Evolutionary conservation across 2,888 invertebrate genomes (phyloP), one percentile per base, ranked within the genome.

Genomic region (Idaea biselata): DNA sequence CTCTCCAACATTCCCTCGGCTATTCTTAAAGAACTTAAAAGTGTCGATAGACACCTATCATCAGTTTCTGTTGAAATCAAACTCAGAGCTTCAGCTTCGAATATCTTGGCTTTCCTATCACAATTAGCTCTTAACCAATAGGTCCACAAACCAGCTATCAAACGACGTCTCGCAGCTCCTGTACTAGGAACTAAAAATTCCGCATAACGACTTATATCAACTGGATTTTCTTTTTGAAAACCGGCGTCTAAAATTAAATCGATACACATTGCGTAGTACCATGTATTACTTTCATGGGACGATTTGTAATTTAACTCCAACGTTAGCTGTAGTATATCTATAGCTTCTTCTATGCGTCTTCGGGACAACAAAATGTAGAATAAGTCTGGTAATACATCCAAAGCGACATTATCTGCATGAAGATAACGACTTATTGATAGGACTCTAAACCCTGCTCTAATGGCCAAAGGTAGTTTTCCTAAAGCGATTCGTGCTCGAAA

Each of bases 181-280:
- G 75, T 78, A 3, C 71, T 79, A 55, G 73, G 68, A 63, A 89
- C 69, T 17, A 83, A 77, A 70, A 75, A 81, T 58, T 88, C 82
- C 1, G 93, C 93, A 64, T 86, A 93, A 5, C 80, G 74, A 66
- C 82, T 85, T 65, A 93, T 93, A 58, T 83, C 85, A 17, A 85
- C 77, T 4, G 93, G 89, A 0, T 89, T 80, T 75, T 94, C 94
- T 59, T 94, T 71, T 63, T 89, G 84, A 73, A 94, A 91, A 6
- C 94, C 92, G 68, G 94, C 90, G 70, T 95, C 94, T 55, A 94
- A 74, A 60, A 93, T 84, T 70, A 94, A 76, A 61, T 94, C 94
- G 62, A 94, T 85, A 67, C 93, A 93, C 53, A 94, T 84, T 0
- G 94, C 93, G 69, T 94, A 93, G 71, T 94, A 95, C 91, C 93